These are phyloP conservation scores for Eretmochelys imbricata DNA, from an alignment of 2,113 vertebrate genomes.

Conservation along the genomic window DNA sequence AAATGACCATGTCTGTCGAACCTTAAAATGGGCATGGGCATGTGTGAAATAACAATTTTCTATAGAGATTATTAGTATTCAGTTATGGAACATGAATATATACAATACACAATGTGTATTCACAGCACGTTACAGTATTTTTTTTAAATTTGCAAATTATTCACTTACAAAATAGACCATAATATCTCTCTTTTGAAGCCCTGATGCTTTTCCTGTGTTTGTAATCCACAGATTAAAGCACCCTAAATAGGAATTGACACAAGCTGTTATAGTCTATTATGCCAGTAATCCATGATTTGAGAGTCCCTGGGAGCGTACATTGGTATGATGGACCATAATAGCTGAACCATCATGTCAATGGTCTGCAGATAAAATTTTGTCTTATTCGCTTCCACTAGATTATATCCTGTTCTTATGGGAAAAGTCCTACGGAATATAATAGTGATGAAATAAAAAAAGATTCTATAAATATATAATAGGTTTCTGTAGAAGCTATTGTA, in stretches of 20 bases:
- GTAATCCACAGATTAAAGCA: slow-evolving; percentile 40
- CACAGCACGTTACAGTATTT: not conserved
- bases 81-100: not conserved
- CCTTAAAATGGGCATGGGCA: not conserved
- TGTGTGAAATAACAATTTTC: not conserved
- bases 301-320: accelerated
- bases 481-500: not conserved
- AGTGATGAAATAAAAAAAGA: not conserved
- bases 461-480: not conserved
- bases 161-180: not conserved
- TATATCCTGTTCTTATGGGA: not conserved
- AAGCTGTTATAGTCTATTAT: not conserved
- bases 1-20: not conserved
- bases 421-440: not conserved
- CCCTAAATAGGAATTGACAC: not conserved
- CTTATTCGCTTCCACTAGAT: not conserved
- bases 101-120: not conserved
- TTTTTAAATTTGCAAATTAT: slow-evolving; percentile 22
- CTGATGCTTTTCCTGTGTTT: not conserved
- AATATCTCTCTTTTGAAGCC: not conserved
- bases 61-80: not conserved
- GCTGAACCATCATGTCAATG: not conserved
- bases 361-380: not conserved
- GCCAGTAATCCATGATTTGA: not conserved
- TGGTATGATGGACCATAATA: not conserved